phyloP scores from a whole-genome alignment of 1,140 invertebrate genomes.

The Nasonia longicornis region DNA sequence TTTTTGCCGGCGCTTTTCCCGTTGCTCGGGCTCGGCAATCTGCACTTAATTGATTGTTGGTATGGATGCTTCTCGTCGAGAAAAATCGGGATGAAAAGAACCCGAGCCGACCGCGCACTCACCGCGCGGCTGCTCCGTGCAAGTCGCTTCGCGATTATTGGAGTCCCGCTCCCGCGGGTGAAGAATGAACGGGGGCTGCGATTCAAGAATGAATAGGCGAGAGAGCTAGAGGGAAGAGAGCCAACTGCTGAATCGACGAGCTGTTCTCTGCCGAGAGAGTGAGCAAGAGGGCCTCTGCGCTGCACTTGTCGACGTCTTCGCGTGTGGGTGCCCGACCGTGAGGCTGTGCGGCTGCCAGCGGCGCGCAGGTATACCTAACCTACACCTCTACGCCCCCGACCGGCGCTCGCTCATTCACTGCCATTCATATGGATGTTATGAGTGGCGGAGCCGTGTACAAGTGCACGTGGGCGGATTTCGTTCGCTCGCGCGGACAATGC shows the following conservation, averaged over 20 bases:
- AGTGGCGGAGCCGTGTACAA: neutral
- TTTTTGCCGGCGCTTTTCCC: neutral
- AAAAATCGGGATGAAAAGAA: neutral
- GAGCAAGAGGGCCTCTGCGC: neutral
- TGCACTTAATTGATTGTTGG: no score
- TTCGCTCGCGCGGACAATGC: neutral
- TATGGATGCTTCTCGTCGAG: no score
- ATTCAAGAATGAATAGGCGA: neutral
- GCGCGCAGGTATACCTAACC: neutral
- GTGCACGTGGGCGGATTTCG: constrained; percentile 7
- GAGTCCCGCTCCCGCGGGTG: neutral
- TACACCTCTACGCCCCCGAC: neutral
- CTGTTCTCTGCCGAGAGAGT: neutral
- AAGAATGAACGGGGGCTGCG: neutral
- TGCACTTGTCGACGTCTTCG: neutral
- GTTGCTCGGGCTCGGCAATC: no score
- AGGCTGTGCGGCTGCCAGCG: no score
- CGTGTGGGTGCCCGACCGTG: neutral
- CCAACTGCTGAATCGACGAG: constrained; percentile 8
- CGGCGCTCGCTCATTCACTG: neutral
- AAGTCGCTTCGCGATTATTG: neutral
- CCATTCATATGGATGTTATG: constrained; percentile 15
- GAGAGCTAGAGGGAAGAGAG: constrained; percentile 9
- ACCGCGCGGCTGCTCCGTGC: no score
- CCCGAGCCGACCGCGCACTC: no score